Evolutionary conservation across 2,888 invertebrate species (phyloP), one percentile per base, ranked within the genome.

Genomic region (Xiphydria camelus): DNA sequence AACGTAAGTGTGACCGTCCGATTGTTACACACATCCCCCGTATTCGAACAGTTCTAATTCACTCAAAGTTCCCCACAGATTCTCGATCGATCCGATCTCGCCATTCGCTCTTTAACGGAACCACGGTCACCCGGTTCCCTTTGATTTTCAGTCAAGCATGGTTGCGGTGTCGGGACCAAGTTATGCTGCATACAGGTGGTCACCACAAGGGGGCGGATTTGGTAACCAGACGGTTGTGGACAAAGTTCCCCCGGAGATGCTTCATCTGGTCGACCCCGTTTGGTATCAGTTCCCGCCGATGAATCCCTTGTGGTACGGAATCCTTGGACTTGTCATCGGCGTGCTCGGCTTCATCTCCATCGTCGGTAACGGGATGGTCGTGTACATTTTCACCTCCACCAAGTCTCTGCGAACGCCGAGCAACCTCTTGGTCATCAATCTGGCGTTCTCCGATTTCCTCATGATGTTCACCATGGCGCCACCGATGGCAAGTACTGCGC

Each of bases 241-340:
- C 78, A 89, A 86, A 76, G 80, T 81, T 19, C 79, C 82, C 36
- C 82, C 85, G 12, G 88, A 89, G 37, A 86, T 89, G 86, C 78
- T 88, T 55, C 85, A 86, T 70, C 78, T 89, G 79, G 79, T 90
- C 57, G 88, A 89, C 71, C 79, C 88, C 29, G 85, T 88, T 72
- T 91, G 92, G 92, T 89, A 91, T 76, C 91, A 91, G 72, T 93
- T 87, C 67, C 88, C 91, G 47, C 91, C 93, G 12, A 84, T 93
- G 86, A 91, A 93, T 71, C 91, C 91, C 15, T 79, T 92, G 40
- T 92, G 92, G 92, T 89, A 91, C 72, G 88, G 85, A 54, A 81
- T 91, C 38, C 78, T 92, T 18, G 90, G 90, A 39, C 85, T 89
- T 66, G 84, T 87, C 47, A 91, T 94, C 72, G 86, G 85, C 41